Base-by-base conservation (phyloP, 2,113 vertebrate species). In the Dryoscopus gambensis region DNA sequence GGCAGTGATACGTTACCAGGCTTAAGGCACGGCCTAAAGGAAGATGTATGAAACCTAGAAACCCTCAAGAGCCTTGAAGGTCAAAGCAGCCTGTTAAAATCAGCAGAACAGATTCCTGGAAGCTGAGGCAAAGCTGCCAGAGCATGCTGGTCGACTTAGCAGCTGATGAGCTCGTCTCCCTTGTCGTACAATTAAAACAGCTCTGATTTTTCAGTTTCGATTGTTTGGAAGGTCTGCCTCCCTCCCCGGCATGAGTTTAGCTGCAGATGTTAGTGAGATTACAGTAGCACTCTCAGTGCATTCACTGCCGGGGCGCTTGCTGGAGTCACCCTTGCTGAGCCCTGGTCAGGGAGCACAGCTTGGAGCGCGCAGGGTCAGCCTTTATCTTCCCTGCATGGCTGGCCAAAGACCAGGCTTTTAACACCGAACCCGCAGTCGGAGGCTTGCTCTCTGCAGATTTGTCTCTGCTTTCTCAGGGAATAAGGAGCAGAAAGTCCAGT, bases 1-100 rank as follows among this genome's bases (percentile, higher is more conserved):
- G 40, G 20, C 3, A 7, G 19, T 27, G 46, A 19, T 65, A 9
- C 8, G 22, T 46, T 53, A 53, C 39, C 33, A 69, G 39, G 30
- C 59, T 22, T 62, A 46, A 65, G 35, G n/a, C 44, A 50, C 0
- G 0, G 46, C 63, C 42, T 92, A 16, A 62, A 88, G 56, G 67
- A 79, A 81, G 37, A 17, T 4, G 3, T 63, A 6, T 15, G 60
- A 90, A 84, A 42, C 52, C 15, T 68, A 42, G 40, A 94, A 91
- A 87, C 15, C 33, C 16, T 64, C 49, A 68, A 70, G 90, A 77
- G 64, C 64, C 69, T 64, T 81, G 82, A 89, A 96, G 64, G 90
- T 78, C 86, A 95, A 60, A 87, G 22, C 56, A 92, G 8, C 76
- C 83, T 62, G 71, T 79, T 86, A 33, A 67, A 73, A 62, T 69